Evolutionary conservation across 2,888 invertebrate species (phyloP), one percentile per base, ranked within the genome.

Genomic region (Toxonevra muliebris): DNA sequence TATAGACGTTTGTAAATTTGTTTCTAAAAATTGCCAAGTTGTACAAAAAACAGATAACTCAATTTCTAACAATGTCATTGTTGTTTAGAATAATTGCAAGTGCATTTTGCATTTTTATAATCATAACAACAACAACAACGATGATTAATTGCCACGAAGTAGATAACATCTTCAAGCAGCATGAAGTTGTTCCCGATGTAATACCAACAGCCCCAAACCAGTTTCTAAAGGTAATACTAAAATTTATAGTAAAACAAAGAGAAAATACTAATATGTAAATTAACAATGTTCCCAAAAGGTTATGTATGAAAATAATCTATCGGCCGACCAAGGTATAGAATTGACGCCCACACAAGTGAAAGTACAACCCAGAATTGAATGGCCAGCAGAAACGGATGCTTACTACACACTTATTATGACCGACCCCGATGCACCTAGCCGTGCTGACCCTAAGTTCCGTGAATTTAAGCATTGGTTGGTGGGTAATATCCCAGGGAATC

Each of bases 391-490:
- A 45, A 64, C 69, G 52, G 59, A 67, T 15, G 59, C 68, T 12
- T 77, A 74, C 67, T 77, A 80, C 60, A 73, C 77, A 0, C 65
- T 80, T 3, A 74, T 76, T 8, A 74, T 80, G 72, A 77, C 81
- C 88, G 96, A 96, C 86, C 96, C 77, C 10, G 96, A 96, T 86
- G 95, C 95, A 15, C 96, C 96, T 0, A 92, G 91, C 74, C 90
- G 95, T 61, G 82, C 87, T 48, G 88, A 91, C 13, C 95, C 95
- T 0, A 92, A 87, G 73, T 91, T 88, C 82, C 89, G 95, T 61
- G 96, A 96, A 85, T 95, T 93, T 92, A 92, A 93, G 79, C 95
- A 96, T 84, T 96, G 95, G 95, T 84, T 95, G 13, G 91, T 96
- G 0, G 92, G 89, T 17, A 95, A 95, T 81, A 92, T 96, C 74